These are phyloP conservation scores for Bagarius yarrelli DNA, from an alignment of 2,113 vertebrate genomes.

Conservation along the genomic window DNA sequence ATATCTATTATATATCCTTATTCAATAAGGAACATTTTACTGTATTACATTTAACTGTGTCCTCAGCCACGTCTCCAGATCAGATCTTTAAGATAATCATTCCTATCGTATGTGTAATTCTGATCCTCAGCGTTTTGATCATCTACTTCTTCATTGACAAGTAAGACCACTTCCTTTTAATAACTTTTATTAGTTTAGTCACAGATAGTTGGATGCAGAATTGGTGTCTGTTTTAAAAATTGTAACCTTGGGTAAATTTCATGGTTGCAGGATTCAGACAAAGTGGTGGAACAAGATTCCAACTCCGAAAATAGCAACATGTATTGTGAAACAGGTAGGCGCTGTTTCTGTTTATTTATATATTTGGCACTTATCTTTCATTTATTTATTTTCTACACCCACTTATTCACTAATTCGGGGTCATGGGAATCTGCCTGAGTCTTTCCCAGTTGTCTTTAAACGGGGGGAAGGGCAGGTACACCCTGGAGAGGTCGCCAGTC, in stretches of 20 bases:
- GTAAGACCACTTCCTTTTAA: conserved; percentile 56
- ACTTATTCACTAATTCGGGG: too few species aligned
- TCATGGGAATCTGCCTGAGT: too few species aligned
- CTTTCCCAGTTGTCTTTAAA: too few species aligned
- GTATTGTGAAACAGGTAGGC: conserved; percentile 47
- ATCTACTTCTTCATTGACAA: conserved; percentile 48
- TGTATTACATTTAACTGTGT: conserved; percentile 24
- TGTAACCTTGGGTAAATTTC: background rate
- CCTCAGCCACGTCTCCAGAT: conserved; percentile 44
- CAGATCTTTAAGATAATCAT: background rate
- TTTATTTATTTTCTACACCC: too few species aligned
- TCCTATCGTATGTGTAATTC: conserved; percentile 46
- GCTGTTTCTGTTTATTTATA: background rate
- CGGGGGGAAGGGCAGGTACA: too few species aligned
- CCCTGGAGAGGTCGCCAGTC: too few species aligned
- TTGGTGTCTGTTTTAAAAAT: background rate
- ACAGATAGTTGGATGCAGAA: background rate
- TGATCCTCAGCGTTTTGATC: conserved; percentile 44
- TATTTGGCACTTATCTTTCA: background rate
- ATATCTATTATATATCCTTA: background rate
- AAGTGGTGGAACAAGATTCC: conserved; percentile 58
- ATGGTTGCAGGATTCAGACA: conserved; percentile 54
- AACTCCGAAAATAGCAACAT: conserved; percentile 49
- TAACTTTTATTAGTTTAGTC: background rate
- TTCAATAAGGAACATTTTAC: background rate